Evolutionary conservation across 2,888 invertebrate genomes (phyloP), one percentile per base, ranked within the genome.

Genomic region (Tinea semifulvella): DNA sequence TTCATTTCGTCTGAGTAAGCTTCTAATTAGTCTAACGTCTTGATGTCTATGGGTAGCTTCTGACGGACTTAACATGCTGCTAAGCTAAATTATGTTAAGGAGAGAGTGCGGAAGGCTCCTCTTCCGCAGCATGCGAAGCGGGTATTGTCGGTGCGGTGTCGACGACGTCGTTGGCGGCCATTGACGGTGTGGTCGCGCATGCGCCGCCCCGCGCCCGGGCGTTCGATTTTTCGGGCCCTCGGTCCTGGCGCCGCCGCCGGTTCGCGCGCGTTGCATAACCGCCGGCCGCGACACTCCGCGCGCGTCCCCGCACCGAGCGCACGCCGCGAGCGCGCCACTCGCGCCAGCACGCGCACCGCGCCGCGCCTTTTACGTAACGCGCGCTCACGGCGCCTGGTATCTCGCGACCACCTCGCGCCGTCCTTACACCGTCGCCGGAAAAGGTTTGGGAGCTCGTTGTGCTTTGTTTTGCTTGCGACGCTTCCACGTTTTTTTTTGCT

Each of bases 351-450:
- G 73, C 74, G 73, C 73, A 70, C 31, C 11, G 20, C 67, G 69
- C 65, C 70, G 74, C 74, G 73, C 73, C 71, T 67, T 74, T 75
- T 73, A 76, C 76, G 75, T 75, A 77, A 76, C 75, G 75, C 75
- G 76, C 75, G 69, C 62, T 61, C 71, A 36, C 36, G 36, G 36
- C 68, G 64, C 63, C 64, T 66, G 64, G 59, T 55, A 53, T 49
- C 46, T 47, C 55, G 59, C 56, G 56, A 54, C 48, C 48, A 55
- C 52, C 51, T 53, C 53, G 53, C 53, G 50, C 53, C 51, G 51
- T 53, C 53, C 60, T 60, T 14, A n/a, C 13, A 16, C 18, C 36
- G 36, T 17, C 36, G 36, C 18, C 36, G 36, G 36, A 62, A 56
- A 62, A 63, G 61, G 59, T 58, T 59, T 56, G 63, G 20, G 56